phyloP scores from a whole-genome alignment of 1,140 invertebrate species.

The Eumaeus atala region DNA sequence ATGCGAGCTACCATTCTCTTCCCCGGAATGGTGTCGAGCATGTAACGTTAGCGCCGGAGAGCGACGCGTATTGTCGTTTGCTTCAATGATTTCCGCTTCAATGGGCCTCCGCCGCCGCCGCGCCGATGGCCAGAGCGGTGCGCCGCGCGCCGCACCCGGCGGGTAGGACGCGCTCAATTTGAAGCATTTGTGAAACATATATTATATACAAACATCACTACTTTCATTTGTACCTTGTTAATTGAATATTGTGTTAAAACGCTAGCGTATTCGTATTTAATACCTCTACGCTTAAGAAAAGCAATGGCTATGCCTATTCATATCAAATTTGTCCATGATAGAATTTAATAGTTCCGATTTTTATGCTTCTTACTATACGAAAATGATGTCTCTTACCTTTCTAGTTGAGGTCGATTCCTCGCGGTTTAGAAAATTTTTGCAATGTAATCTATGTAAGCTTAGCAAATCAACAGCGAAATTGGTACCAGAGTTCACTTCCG shows the following conservation, averaged over 20 bases:
- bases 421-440: conserved; percentile 64
- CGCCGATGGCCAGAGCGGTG: conserved; percentile 15
- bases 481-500: conserved; percentile 73
- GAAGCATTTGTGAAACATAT: conserved; percentile 24
- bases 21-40: conserved; percentile 61
- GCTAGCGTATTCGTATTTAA: conserved; percentile 58
- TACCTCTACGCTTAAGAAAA: conserved; percentile 54
- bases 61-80: conserved; percentile 39
- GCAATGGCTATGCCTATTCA: conserved; percentile 68
- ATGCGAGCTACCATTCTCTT: conserved; percentile 64
- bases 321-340: conserved; percentile 72
- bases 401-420: conserved; percentile 48
- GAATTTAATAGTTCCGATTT: conserved; percentile 69
- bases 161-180: conserved; percentile 40
- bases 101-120: conserved; percentile 30
- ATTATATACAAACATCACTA: conserved; percentile 30
- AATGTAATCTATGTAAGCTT: conserved; percentile 68
- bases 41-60: conserved; percentile 38
- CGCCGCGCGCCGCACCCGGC: conserved; percentile 20
- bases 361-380: conserved; percentile 66
- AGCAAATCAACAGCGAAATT: conserved; percentile 69
- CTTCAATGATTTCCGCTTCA: conserved; percentile 46
- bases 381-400: conserved; percentile 45
- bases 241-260: conserved; percentile 45
- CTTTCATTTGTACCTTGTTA: conserved; percentile 41